phyloP scores from a whole-genome alignment of 2,888 invertebrate species.

The Chymomyza caudatula region DNA sequence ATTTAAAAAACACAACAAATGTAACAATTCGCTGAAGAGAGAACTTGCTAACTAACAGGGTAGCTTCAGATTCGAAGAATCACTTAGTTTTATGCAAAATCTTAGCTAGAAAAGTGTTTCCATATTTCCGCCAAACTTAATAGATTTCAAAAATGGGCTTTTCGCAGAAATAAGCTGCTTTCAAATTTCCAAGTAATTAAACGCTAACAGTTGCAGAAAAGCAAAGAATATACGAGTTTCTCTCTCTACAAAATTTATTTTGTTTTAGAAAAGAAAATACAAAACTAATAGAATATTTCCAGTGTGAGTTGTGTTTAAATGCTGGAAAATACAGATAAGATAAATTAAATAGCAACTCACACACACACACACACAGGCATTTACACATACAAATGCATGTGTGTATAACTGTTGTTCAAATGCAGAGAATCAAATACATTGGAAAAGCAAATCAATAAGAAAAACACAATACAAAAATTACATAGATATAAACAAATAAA shows the following conservation, averaged over 20 bases:
- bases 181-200: constrained; percentile 56
- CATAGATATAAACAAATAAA: constrained; percentile 5
- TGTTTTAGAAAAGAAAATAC: not conserved
- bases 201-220: no score
- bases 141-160: no score
- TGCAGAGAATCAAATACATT: constrained; percentile 37
- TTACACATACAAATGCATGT: constrained; percentile 4
- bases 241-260: not conserved
- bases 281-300: not conserved
- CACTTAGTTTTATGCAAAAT: no score
- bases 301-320: constrained; percentile 58
- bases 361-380: constrained; percentile 9
- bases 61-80: no score
- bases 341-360: constrained; percentile 41
- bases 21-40: no score
- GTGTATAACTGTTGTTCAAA: not conserved
- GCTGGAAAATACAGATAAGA: constrained; percentile 67
- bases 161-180: no score
- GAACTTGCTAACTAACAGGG: no score
- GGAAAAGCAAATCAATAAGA: constrained; percentile 39
- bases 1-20: no score
- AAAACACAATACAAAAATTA: not conserved
- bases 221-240: not conserved
- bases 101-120: no score
- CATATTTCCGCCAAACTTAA: no score